These are phyloP conservation scores for Chunga burmeisteri DNA, from an alignment of 2,113 vertebrate species.

Conservation along the genomic window DNA sequence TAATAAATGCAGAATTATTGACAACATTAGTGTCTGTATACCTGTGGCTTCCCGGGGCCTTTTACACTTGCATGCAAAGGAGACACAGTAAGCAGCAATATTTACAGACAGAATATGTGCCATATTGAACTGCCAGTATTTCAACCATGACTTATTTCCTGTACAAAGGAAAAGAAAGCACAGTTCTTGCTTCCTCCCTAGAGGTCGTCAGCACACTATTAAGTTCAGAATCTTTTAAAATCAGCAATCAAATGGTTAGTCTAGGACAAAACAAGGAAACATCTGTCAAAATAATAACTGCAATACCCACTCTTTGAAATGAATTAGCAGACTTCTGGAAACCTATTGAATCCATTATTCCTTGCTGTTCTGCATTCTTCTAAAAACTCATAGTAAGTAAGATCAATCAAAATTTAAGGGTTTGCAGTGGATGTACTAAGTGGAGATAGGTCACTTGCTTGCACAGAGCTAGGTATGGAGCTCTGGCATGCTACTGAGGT, in stretches of 20 bases:
- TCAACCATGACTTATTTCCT: background rate
- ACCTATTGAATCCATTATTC: background rate
- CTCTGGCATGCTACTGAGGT: background rate
- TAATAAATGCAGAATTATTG: background rate
- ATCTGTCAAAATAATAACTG: background rate
- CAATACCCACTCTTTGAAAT: background rate
- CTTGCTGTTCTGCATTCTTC: background rate
- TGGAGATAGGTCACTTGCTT: background rate
- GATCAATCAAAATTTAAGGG: background rate
- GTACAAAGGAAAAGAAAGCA: background rate
- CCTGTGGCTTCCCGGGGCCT: background rate
- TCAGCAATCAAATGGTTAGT: background rate
- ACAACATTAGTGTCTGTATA: background rate
- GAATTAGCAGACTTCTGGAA: background rate
- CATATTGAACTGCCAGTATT: background rate
- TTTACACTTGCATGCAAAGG: background rate
- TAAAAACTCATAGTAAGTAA: background rate
- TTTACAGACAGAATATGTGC: background rate
- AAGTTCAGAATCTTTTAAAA: background rate
- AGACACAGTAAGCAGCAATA: background rate
- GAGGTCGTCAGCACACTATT: background rate
- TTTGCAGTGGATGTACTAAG: background rate
- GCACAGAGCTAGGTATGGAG: background rate
- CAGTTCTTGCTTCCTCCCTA: background rate
- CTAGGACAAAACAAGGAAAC: background rate